Base-by-base conservation (phyloP, 2,113 vertebrate genomes). In the Axis porcinus region DNA sequence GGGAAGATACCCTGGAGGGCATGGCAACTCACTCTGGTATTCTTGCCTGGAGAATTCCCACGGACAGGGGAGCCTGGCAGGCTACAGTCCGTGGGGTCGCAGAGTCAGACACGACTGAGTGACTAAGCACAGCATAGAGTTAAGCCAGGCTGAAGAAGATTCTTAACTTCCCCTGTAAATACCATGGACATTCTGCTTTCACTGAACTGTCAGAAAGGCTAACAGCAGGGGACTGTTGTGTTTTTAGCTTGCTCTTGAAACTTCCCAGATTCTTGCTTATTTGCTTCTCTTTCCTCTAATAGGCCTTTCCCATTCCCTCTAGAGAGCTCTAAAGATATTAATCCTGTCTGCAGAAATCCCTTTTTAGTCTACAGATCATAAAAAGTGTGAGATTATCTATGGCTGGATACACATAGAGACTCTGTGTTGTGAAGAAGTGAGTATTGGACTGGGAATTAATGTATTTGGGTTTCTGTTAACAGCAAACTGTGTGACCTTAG, bases 101-200 rank as follows among this genome's bases (percentile, higher is more conserved):
- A 40, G 67, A 74, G 21, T 74, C 67, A 40, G 67, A 40, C 36
- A 74, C 2, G 10, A 25, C 10, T 6, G 67, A 74, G 21, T 25
- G 67, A 40, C 67, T 13, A 74, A 74, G 36, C 21, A 40, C 36
- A 40, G 23, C 67, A 74, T 1, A 74, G 36, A 74, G 67, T 40
- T 74, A 64, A 62, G 10, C 1, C 52, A 94, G 30, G 16, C 43
- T 58, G 58, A 91, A 96, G 60, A 86, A 15, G 76, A 76, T 58
- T 97, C 19, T 82, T 70, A 52, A 19, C 28, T 96, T 97, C 43
- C 85, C 50, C 79, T 93, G 27, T 55, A 95, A 95, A 95, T 70
- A 47, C 27, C 83, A 5, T n/a, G 10, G 19, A 70, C 50, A 87
- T 54, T 84, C 89, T 70, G 28, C 7, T 94, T 93, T 95, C 43